Base-by-base conservation (phyloP, 2,888 invertebrate genomes). In the Parnassius orleans region DNA sequence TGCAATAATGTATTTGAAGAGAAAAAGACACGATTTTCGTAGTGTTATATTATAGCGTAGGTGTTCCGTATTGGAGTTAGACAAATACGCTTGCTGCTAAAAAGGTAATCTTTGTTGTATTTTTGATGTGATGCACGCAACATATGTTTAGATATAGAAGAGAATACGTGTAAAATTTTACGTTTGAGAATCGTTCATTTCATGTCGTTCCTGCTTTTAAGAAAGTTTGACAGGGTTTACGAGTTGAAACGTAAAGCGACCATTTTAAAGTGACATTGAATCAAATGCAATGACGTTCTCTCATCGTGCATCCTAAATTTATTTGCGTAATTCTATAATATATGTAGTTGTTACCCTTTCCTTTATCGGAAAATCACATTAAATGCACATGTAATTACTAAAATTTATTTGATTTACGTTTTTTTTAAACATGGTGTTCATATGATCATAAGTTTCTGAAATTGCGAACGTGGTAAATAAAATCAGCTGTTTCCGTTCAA, bases 31-130 rank as follows among this genome's bases (percentile, higher is more conserved):
- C 87, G 81, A 86, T 81, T 85, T 80, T 76, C 84, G 83, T 71
- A 92, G 90, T 90, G 92, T 92, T 77, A 92, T 92, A 83, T 92
- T 92, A 92, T 92, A 92, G 91, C 92, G 90, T 78, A 81, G 84
- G 88, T 87, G 85, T 82, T 81, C 73, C 72, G 66, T 68, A 77
- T 81, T 83, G 89, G 90, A 86, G 90, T 82, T 68, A 72, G 84
- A 80, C 84, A 80, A 76, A 72, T 72, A 74, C 72, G 84, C 84
- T 84, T 83, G 85, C 83, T 79, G 78, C 76, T 76, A 73, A 72
- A 75, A 89, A 88, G 90, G 90, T 87, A 84, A 76, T 77, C 77
- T 79, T 82, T 81, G 77, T 79, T 77, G 74, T 69, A 70, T 69
- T 70, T 66, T 65, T 64, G 52, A 66, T 54, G 63, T 65, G 57